A percentile compares a stretch with the other conserved stretches of the same genome.
Conservation (phyloP, 2,888 invertebrate genomes). For the Steromphala cineraria region DNA sequence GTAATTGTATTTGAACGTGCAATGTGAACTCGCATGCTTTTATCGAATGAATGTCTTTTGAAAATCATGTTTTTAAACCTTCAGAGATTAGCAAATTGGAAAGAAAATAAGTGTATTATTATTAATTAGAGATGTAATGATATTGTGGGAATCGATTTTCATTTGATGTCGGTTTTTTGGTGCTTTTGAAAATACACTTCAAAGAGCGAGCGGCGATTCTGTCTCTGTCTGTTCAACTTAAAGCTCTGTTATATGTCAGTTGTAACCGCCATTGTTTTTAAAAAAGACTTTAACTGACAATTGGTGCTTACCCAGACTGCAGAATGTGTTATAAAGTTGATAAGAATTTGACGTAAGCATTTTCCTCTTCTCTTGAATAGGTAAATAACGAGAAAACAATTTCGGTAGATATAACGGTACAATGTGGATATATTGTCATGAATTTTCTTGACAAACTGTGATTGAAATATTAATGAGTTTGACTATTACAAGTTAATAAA, state of each 20-base stretch:
- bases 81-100: background rate
- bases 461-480: too few species aligned
- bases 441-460: too few species aligned
- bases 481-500: too few species aligned
- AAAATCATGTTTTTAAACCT: background rate
- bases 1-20: constrained; percentile 6
- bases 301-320: background rate
- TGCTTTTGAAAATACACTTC: constrained; percentile 2
- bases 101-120: constrained; percentile 2
- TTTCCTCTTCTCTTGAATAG: too few species aligned
- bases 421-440: too few species aligned
- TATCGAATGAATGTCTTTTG: background rate
- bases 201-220: background rate
- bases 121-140: background rate
- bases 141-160: constrained; percentile 2
- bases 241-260: background rate
- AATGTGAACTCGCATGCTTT: background rate
- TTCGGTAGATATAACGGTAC: too few species aligned
- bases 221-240: background rate
- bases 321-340: background rate
- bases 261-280: background rate
- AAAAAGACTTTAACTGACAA: background rate
- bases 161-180: constrained; percentile 1
- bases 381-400: too few species aligned
- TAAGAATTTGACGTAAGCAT: too few species aligned